Conservation (phyloP, 2,113 vertebrate genomes). For the Heterocephalus glaber region DNA sequence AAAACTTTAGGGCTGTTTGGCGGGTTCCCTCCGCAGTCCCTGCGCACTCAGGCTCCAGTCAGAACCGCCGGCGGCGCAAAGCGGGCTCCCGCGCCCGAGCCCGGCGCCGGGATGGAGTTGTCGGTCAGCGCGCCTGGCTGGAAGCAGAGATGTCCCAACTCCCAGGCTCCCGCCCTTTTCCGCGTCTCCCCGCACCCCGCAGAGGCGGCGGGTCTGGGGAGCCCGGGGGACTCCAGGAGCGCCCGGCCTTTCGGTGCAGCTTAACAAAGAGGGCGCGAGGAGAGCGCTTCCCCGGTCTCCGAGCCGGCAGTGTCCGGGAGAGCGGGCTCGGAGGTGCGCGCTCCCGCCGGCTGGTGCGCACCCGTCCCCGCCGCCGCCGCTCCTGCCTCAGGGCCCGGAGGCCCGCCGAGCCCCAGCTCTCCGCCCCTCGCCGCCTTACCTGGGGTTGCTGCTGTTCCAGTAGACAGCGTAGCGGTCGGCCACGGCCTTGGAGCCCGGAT, state of each 20-base stretch:
- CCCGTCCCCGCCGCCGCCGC: slow-evolving; percentile 22
- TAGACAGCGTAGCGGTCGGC: slow-evolving; percentile 98
- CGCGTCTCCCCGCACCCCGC: not conserved
- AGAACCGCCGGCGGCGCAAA: not conserved
- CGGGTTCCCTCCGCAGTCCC: not conserved
- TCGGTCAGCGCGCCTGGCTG: not conserved
- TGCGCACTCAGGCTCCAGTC: not conserved
- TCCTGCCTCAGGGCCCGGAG: slow-evolving; percentile 14
- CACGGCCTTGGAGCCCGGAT: slow-evolving; percentile 96
- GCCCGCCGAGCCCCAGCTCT: slow-evolving; percentile 29
- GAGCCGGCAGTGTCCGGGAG: not conserved
- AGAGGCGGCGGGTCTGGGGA: not conserved
- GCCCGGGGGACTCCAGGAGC: not conserved
- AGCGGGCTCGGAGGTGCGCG: slow-evolving; percentile 61
- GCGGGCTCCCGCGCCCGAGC: not conserved
- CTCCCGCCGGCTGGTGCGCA: slow-evolving; percentile 29
- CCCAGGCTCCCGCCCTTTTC: slow-evolving; percentile 41
- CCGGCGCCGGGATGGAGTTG: not conserved
- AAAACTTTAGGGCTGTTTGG: slow-evolving; percentile 49
- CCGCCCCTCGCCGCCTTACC: slow-evolving; percentile 83
- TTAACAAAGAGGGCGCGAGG: slow-evolving; percentile 72
- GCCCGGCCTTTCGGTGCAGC: not conserved
- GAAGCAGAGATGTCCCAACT: not conserved
- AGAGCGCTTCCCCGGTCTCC: slow-evolving; percentile 41
- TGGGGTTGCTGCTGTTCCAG: slow-evolving; percentile 98